Evolutionary conservation across 2,888 invertebrate species (phyloP), one percentile per base, ranked within the genome.

Genomic region (Tipula helvola): DNA sequence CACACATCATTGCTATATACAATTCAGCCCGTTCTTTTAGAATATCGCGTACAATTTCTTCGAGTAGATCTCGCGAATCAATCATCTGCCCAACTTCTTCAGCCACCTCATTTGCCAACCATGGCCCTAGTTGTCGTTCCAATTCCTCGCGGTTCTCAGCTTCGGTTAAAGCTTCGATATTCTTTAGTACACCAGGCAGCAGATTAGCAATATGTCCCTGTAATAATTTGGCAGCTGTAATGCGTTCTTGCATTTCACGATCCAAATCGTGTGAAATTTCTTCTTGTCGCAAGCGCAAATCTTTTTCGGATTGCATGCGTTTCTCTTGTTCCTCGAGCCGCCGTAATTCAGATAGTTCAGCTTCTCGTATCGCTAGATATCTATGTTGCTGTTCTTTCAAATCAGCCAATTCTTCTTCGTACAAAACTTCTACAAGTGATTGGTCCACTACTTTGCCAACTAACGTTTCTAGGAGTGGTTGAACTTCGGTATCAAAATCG

Each of bases 401-500:
- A 39, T 96, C 94, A 4, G 95, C 95, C 88, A 98, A 92, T 92
- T 98, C 98, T 91, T 98, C 98, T 91, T 98, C 98, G 91, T 98
- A 97, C 89, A 97, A 94, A 52, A 97, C 97, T 91, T 98, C 98
- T 13, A 96, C 93, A 89, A 98, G 92, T 85, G 97, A 95, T 92
- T 97, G 97, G 91, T 98, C 97, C 87, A 97, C 93, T 87, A 97
- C 96, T 91, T 97, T 96, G 86, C 97, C 97, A 84, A 98, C 96
- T 88, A 98, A 92, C 86, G 96, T 95, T 91, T 98, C 97, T 88
- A 98, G 93, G 88, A 98, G 95, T 1, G 98, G 97, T 90, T 96
- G 95, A 87, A 98, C 97, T 92, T 98, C 98, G 90, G 95, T 92
- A 91, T 98, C 97, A 92, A 97, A 98, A 92, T 98, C 96, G 92